phyloP scores from a whole-genome alignment of 2,113 vertebrate genomes.

The Tetraodon nigroviridis region DNA sequence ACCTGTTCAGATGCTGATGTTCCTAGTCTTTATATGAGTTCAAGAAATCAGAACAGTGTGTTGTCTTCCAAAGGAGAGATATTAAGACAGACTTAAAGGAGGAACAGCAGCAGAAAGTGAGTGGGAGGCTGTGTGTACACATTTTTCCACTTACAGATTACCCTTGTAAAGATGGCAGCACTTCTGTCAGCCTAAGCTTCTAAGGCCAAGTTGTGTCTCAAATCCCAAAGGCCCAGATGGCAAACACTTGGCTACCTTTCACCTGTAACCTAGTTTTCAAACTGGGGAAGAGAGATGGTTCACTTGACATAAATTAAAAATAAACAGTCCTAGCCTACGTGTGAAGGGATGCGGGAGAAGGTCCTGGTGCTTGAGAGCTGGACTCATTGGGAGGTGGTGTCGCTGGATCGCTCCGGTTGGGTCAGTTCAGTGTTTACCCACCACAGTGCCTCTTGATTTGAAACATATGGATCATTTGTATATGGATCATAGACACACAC shows the following conservation, averaged over 20 bases:
- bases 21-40: too few species aligned
- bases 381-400: too few species aligned
- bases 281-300: background rate
- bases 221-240: conserved; percentile 54
- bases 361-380: too few species aligned
- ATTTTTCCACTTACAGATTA: conserved; percentile 37
- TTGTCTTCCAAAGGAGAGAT: too few species aligned
- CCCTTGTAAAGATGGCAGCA: conserved; percentile 19
- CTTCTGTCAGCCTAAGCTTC: conserved; percentile 51
- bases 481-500: background rate
- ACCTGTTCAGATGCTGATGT: too few species aligned
- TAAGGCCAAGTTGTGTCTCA: conserved; percentile 37
- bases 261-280: conserved; percentile 26
- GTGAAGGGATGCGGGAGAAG: too few species aligned
- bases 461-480: too few species aligned
- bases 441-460: too few species aligned
- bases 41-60: too few species aligned
- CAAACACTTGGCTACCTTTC: conserved; percentile 22
- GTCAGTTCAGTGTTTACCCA: too few species aligned
- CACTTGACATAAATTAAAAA: background rate
- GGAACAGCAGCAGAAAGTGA: background rate
- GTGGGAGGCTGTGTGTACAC: conserved; percentile 1
- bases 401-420: too few species aligned
- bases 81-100: background rate
- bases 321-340: background rate